phyloP scores from a whole-genome alignment of 2,113 vertebrate genomes.

The Petroica traversi region DNA sequence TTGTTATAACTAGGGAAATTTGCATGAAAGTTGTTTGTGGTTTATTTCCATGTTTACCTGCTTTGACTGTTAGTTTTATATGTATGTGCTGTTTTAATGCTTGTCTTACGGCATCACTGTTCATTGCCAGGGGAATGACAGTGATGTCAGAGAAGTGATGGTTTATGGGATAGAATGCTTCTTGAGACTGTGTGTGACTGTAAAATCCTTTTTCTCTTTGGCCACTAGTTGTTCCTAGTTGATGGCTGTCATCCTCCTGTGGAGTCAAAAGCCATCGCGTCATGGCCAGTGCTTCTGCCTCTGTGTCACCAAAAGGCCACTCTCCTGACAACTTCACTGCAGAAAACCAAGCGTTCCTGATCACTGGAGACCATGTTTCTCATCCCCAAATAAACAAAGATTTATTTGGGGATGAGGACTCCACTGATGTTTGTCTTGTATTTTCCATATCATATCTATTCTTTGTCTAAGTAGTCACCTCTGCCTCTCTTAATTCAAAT shows the following conservation, averaged over 20 bases:
- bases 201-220: neutral
- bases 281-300: neutral
- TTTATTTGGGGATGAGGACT: neutral
- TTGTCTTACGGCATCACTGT: neutral
- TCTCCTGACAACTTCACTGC: neutral
- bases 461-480: neutral
- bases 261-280: neutral
- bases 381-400: too few relatives aligned
- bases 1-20: constrained; percentile 22
- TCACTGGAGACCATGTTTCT: neutral
- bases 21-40: constrained; percentile 17
- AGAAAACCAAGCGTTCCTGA: neutral
- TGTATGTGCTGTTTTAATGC: neutral
- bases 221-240: neutral
- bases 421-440: neutral
- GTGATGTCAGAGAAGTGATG: neutral
- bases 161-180: neutral
- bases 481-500: neutral
- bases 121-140: neutral
- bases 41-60: neutral
- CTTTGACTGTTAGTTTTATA: neutral
- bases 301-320: neutral
- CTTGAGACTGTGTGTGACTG: neutral
- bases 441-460: neutral
- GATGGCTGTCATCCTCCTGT: neutral